Evolutionary conservation across 2,797 vertebrate species (phyloP), one percentile per base, ranked within the genome.

Genomic region (Artibeus lituratus): DNA sequence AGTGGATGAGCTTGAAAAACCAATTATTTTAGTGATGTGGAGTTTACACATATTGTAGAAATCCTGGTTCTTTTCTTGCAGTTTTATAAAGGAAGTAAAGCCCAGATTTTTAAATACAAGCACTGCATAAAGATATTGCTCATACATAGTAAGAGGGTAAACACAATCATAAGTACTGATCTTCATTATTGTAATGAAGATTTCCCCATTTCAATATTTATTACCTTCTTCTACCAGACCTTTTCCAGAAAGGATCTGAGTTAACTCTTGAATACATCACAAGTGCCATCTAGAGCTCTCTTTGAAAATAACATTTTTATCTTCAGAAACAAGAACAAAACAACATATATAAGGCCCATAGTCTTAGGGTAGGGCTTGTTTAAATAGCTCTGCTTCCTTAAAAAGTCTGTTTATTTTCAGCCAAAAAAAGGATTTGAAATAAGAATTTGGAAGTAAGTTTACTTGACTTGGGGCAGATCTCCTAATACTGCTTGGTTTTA

Each of bases 221-320:
- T 96, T 96, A 67, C 89, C 89, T 83, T 89, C 9, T 19, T 12
- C 67, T n/a, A 86, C 82, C 57, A 93, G 87, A 72, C 65, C 47
- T 95, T 96, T 94, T 90, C 83, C 70, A 84, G 21, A 96, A 95
- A 82, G 44, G 29, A 83, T n/a, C 72, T 35, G 44, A 94, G 69
- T 42, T 65, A 95, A 74, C 89, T 59, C 26, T 87, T 90, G n/a
- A 90, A 42, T 80, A 95, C 69, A 94, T 96, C 94, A 32, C 57
- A 97, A 83, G 96, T 94, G 96, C 97, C 98, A 96, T 91, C 98
- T 98, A 98, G 97, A 94, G 98, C 69, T 97, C 83, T 94, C 51
- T 94, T 94, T 59, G 82, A 96, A 96, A 97, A 97, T 87, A 90
- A 81, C 96, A 78, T 78, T 80, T 91, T 59, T 42, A 22, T 53